These are phyloP conservation scores for Pteronura brasiliensis DNA, from an alignment of 2,113 vertebrate genomes.

Conservation along the genomic window DNA sequence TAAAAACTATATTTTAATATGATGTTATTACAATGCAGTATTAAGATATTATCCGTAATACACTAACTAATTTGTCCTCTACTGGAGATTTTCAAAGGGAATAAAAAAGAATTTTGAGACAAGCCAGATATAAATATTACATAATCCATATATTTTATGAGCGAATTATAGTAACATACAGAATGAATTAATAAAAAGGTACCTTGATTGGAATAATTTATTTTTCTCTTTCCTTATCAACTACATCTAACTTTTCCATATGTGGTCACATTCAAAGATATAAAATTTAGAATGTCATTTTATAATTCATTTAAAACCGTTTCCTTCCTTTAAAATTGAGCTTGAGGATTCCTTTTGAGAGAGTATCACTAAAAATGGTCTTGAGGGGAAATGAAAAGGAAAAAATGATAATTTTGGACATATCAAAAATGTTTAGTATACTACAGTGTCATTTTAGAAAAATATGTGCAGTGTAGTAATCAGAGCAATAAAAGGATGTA, in stretches of 20 bases:
- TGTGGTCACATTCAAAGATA: not conserved
- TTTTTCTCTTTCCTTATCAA: not conserved
- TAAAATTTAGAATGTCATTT: not conserved
- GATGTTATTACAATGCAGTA: not conserved
- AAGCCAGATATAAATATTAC: not conserved
- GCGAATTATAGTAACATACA: not conserved
- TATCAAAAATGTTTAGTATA: not conserved
- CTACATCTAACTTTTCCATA: not conserved
- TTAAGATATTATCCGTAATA: not conserved
- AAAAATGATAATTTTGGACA: not conserved
- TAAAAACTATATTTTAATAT: not conserved
- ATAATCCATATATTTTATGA: not conserved
- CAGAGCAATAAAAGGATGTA: not conserved
- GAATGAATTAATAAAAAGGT: not conserved
- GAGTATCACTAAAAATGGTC: not conserved
- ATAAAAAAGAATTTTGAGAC: not conserved
- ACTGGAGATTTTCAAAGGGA: not conserved
- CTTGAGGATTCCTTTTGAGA: not conserved
- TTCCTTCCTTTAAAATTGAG: not conserved
- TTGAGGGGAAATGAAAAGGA: not conserved
- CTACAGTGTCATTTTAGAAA: not conserved
- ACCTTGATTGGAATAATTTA: not conserved
- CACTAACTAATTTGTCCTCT: not conserved
- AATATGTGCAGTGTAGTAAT: not conserved
- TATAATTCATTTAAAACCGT: not conserved